phyloP scores from a whole-genome alignment of 2,888 invertebrate genomes.

The Lacanobia oleracea region DNA sequence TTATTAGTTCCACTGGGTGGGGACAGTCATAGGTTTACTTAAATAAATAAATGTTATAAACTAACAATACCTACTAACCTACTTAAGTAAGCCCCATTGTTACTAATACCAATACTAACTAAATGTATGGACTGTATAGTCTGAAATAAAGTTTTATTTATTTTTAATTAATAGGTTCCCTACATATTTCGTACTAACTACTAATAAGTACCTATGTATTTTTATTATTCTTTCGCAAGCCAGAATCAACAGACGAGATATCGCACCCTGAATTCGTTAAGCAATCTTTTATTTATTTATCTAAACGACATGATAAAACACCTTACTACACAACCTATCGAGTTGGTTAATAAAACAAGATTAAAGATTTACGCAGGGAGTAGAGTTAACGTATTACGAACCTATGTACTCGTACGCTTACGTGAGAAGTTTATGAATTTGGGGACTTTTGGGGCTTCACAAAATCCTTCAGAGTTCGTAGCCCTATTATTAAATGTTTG shows the following conservation, averaged over 20 bases:
- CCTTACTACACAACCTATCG: neutral
- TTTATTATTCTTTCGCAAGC: too few relatives aligned
- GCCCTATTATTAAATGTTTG: conserved; percentile 36
- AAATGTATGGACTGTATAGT: too few relatives aligned
- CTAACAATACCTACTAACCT: too few relatives aligned
- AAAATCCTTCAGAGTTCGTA: conserved; percentile 59
- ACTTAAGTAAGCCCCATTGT: too few relatives aligned
- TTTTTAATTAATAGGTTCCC: too few relatives aligned
- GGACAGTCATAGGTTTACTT: too few relatives aligned
- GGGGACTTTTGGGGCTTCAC: conserved; percentile 57
- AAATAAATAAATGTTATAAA: too few relatives aligned
- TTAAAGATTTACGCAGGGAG: conserved; percentile 42
- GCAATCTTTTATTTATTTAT: neutral
- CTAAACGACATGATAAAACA: neutral
- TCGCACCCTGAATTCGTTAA: neutral
- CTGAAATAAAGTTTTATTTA: too few relatives aligned
- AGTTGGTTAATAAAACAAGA: conserved; percentile 53
- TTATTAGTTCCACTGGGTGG: too few relatives aligned
- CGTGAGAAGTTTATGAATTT: conserved; percentile 52
- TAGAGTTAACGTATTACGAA: conserved; percentile 7
- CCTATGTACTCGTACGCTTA: conserved; percentile 14
- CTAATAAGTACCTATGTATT: too few relatives aligned
- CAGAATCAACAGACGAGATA: neutral
- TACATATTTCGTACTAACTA: too few relatives aligned
- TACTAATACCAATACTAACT: too few relatives aligned